phyloP scores from a whole-genome alignment of 2,888 invertebrate genomes.

The Melinopterus prodromus region DNA sequence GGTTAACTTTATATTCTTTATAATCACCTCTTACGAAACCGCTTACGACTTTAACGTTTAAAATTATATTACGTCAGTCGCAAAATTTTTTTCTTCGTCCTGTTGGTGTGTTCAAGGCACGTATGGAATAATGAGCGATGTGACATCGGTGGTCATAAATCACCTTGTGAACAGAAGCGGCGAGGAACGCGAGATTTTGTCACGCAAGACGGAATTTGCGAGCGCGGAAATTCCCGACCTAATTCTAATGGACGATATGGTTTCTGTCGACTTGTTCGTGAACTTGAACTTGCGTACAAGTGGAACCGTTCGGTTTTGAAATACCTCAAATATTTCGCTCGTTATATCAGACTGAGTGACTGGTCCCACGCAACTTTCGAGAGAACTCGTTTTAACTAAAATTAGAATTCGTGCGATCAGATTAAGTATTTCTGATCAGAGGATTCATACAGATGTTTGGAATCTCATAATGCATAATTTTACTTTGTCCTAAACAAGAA shows the following conservation, averaged over 20 bases:
- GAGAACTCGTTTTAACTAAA: neutral
- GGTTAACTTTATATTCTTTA: too few species aligned
- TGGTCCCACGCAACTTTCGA: neutral
- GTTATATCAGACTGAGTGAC: neutral
- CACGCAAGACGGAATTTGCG: neutral
- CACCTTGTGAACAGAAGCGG: neutral
- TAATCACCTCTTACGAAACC: too few species aligned
- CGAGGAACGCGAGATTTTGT: neutral
- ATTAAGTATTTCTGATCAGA: neutral
- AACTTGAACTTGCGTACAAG: neutral
- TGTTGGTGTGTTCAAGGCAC: neutral
- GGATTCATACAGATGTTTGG: neutral
- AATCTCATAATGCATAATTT: too few species aligned
- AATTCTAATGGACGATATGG: constrained; percentile 4
- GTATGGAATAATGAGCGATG: neutral
- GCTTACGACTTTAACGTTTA: neutral
- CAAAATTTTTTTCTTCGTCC: neutral
- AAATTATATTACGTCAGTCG: neutral
- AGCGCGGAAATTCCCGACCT: neutral
- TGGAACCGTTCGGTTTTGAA: neutral
- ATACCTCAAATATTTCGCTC: neutral
- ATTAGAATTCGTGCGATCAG: neutral
- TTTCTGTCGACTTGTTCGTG: neutral
- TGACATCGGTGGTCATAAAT: neutral
- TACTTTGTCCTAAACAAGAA: too few species aligned